Evolutionary conservation across 2,113 vertebrate genomes (phyloP).

Genomic region (Equus quagga): DNA sequence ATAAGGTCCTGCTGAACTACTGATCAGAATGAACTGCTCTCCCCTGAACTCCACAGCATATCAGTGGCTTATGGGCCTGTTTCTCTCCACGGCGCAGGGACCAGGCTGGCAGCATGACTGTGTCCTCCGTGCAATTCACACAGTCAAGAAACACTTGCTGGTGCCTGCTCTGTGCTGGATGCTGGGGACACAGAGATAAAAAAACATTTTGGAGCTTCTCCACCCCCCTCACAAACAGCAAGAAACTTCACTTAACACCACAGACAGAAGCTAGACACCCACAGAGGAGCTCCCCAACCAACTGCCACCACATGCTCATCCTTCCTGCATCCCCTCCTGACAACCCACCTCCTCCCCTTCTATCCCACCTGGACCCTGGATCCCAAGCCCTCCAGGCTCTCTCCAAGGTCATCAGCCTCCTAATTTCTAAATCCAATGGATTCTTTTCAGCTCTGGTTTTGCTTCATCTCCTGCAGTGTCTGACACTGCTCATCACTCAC

Average conservation of each 20-base stretch:
- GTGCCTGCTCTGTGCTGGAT: too few relatives aligned
- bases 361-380: too few relatives aligned
- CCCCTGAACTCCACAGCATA: neutral
- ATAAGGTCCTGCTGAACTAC: neutral
- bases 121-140: neutral
- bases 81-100: neutral
- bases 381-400: neutral
- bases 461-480: rapidly evolving
- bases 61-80: neutral
- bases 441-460: neutral
- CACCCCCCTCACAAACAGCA: neutral
- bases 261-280: neutral
- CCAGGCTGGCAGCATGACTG: neutral
- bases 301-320: neutral
- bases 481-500: neutral
- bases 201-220: neutral
- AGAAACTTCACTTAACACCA: neutral
- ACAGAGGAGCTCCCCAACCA: neutral
- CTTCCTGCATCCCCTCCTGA: neutral
- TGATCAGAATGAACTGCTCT: neutral
- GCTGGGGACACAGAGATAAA: neutral
- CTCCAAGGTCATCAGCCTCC: neutral
- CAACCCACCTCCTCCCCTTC: neutral
- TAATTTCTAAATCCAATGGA: neutral
- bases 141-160: neutral